These are phyloP conservation scores for Trisateles emortualis DNA, from an alignment of 2,888 invertebrate genomes.

Conservation along the genomic window DNA sequence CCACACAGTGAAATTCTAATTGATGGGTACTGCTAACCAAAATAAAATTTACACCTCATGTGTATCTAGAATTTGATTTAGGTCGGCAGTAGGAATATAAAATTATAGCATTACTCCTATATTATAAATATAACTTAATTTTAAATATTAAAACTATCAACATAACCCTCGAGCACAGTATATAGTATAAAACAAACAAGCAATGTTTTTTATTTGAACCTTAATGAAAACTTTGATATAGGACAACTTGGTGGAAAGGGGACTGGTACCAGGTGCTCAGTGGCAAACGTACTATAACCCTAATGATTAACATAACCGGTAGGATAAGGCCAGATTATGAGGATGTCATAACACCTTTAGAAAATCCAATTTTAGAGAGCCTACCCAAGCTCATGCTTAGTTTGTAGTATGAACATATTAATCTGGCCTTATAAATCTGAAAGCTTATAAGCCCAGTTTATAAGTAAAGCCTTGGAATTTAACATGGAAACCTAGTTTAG, in stretches of 20 bases:
- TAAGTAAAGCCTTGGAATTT: not conserved
- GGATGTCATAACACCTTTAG: conserved; percentile 2
- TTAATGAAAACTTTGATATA: conserved; percentile 10
- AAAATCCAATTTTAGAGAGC: not conserved
- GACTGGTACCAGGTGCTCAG: conserved; percentile 17
- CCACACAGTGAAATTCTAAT: too few relatives aligned
- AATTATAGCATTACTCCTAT: too few relatives aligned
- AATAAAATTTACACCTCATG: too few relatives aligned
- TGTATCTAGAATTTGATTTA: too few relatives aligned
- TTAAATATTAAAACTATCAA: not conserved
- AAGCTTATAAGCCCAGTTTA: not conserved
- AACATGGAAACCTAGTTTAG: too few relatives aligned
- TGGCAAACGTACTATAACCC: conserved; percentile 21
- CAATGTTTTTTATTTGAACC: not conserved
- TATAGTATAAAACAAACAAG: not conserved
- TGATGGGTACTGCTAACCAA: too few relatives aligned
- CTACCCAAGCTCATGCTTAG: not conserved
- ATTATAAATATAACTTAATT: too few relatives aligned
- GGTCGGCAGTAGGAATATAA: too few relatives aligned
- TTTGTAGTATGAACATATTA: not conserved
- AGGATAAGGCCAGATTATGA: conserved; percentile 3
- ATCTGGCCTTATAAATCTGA: not conserved
- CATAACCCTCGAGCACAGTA: not conserved
- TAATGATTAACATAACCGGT: conserved; percentile 24
- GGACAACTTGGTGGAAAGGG: conserved; percentile 4